Base-by-base conservation (phyloP, 2,797 vertebrate species). In the Eulemur mongoz region DNA sequence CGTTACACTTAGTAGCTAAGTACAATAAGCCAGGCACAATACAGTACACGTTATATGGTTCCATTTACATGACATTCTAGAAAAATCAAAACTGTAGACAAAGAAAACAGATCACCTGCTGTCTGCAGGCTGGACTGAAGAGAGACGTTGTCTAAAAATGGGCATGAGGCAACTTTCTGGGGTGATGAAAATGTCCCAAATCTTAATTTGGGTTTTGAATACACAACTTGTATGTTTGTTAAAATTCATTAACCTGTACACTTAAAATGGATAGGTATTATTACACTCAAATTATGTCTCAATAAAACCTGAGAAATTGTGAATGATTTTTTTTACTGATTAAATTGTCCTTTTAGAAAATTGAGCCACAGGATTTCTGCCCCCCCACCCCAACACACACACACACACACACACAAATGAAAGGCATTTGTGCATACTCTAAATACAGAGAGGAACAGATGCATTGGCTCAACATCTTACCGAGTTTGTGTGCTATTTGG, bases 391-490 rank as follows among this genome's bases (percentile, higher is more conserved):
- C 48, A 50, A 50, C 54, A 54, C 52, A 45, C 43, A 45, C 43
- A 45, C 48, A 50, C 48, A 63, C 61, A 63, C 61, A 63, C 63
- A n/a, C 15, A 32, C n/a, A 90, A 61, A 89, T 70, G 70, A 93
- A 94, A 94, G 54, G 14, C 80, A 70, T 73, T 93, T 59, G 40
- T 93, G 59, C 67, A 70, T 45, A 76, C 40, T 91, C 76, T 93
- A 79, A 93, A 96, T 80, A 65, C 65, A 94, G 91, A 95, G 85
- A 72, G 63, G 38, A 96, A 67, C 95, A 97, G 95, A 97, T 97
- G 93, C 91, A 40, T 57, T 97, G 95, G 96, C 91, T 96, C 91
- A 80, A 63, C n/a, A 17, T 92, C 86, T 86, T 79, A 43, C 7
- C 72, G 83, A 79, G 84, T 97, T 93, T 96, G 75, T 92, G 22